Conservation (phyloP, 2,113 vertebrate genomes). For the Antechinus stuartii region DNA sequence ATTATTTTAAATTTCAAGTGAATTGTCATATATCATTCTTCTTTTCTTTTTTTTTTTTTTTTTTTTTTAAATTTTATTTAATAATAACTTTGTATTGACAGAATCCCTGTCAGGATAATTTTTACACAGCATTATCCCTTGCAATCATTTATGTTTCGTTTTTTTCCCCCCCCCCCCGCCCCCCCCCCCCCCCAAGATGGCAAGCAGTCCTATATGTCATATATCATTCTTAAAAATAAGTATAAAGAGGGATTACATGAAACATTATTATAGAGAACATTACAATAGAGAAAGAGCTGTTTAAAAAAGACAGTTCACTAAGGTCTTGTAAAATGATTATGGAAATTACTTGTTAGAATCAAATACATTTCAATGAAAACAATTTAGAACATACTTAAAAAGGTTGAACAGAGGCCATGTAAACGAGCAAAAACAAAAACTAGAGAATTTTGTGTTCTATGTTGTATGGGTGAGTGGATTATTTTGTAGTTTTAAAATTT, state of each 20-base stretch:
- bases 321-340: slow-evolving; percentile 8
- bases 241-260: background rate
- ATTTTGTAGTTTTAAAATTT: slow-evolving; percentile 24
- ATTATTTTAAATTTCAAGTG: slow-evolving; percentile 17
- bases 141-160: no score
- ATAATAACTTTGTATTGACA: no score
- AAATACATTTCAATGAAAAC: slow-evolving; percentile 22
- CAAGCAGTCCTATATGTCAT: background rate
- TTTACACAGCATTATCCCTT: no score
- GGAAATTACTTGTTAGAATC: slow-evolving; percentile 27
- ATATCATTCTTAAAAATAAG: slow-evolving; percentile 28
- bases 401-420: background rate
- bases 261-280: background rate
- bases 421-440: background rate
- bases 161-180: no score
- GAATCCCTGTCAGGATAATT: no score
- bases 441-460: slow-evolving; percentile 11
- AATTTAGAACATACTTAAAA: background rate
- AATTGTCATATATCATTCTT: background rate
- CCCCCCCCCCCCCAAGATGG: no score
- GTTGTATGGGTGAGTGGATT: background rate
- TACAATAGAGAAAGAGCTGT: background rate
- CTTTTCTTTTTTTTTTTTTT: no score
- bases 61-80: no score
- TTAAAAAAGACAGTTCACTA: slow-evolving; percentile 26